phyloP scores from a whole-genome alignment of 2,888 invertebrate genomes.

The Dryobotodes eremita region DNA sequence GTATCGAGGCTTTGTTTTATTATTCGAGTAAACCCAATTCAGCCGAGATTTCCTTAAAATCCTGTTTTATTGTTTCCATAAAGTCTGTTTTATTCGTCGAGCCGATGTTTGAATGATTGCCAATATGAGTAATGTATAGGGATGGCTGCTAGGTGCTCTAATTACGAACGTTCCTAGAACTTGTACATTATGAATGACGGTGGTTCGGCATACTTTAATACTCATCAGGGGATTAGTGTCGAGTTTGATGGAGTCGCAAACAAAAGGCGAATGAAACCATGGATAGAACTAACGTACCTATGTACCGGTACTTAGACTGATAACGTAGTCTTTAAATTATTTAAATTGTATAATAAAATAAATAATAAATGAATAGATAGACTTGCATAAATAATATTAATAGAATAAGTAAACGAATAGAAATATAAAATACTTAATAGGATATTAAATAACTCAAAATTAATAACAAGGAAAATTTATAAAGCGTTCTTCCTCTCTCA shows the following conservation, averaged over 20 bases:
- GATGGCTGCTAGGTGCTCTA: slow-evolving; percentile 29
- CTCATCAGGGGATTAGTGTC: slow-evolving; percentile 6
- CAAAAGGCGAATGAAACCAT: neutral
- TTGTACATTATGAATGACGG: neutral
- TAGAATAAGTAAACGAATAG: too few species aligned
- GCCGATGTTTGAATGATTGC: slow-evolving; percentile 46
- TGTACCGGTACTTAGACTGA: neutral
- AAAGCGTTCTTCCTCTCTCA: too few species aligned
- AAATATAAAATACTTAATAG: too few species aligned
- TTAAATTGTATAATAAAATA: too few species aligned
- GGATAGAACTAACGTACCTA: neutral
- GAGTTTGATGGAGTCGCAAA: slow-evolving; percentile 29
- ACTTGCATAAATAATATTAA: too few species aligned
- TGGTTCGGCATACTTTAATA: slow-evolving; percentile 18
- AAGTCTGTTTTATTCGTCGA: slow-evolving; percentile 36
- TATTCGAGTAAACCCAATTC: slow-evolving; percentile 37
- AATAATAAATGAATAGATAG: too few species aligned
- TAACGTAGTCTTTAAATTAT: neutral
- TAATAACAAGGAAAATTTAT: too few species aligned
- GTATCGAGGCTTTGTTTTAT: slow-evolving; percentile 27
- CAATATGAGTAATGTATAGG: slow-evolving; percentile 45
- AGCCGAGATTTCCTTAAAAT: slow-evolving; percentile 8
- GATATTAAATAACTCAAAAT: too few species aligned
- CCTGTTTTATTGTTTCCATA: slow-evolving; percentile 48
- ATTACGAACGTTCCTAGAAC: slow-evolving; percentile 26